These are phyloP conservation scores for Cebus imitator DNA, from an alignment of 2,113 vertebrate genomes.

Conservation along the genomic window DNA sequence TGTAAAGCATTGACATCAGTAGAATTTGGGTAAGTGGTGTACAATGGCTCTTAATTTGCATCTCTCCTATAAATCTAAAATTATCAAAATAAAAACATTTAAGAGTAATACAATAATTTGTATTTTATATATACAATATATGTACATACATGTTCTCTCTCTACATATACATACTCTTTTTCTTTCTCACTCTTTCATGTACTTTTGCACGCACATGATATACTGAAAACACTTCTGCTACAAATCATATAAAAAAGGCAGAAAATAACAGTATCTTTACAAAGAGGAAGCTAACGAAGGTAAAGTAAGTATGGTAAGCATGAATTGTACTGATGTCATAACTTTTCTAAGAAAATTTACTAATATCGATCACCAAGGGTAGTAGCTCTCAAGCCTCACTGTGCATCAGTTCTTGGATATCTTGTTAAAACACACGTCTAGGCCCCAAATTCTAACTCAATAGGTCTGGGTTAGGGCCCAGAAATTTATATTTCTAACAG, in stretches of 20 bases:
- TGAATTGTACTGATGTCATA: background rate
- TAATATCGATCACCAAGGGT: background rate
- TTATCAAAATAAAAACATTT: background rate
- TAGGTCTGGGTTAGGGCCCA: background rate
- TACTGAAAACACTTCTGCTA: background rate
- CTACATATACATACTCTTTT: background rate
- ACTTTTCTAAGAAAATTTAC: background rate
- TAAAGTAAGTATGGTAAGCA: background rate
- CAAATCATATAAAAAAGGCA: background rate
- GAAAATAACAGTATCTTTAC: background rate
- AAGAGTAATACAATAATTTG: background rate
- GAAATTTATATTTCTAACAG: background rate
- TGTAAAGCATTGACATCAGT: background rate
- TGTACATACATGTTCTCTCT: background rate
- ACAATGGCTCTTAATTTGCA: background rate
- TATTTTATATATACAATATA: background rate
- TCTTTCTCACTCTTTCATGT: background rate
- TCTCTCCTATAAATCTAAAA: background rate
- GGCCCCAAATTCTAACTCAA: background rate
- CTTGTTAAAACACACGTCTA: background rate
- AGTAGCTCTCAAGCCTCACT: background rate
- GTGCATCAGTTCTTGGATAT: background rate
- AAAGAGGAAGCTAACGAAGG: background rate
- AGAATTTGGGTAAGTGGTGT: background rate
- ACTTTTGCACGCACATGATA: background rate